Percentiles rank a stretch among this genome's conserved stretches.
Evolutionary conservation across 2,797 vertebrate species (phyloP).

Genomic region (Echiichthys vipera): DNA sequence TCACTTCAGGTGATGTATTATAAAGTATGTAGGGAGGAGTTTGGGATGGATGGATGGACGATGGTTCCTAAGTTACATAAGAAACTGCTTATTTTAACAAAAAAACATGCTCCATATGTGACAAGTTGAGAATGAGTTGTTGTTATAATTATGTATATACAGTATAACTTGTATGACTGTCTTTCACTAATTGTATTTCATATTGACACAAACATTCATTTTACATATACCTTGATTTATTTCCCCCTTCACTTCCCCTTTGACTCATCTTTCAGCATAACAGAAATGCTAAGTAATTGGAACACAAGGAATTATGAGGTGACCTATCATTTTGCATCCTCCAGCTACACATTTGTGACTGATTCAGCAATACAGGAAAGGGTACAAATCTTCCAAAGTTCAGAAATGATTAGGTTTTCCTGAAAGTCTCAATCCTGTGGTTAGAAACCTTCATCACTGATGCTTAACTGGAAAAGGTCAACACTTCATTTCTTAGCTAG

Average conservation of each 20-base stretch:
- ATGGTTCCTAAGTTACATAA: too few relatives aligned
- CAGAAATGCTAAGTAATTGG: background rate
- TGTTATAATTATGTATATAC: too few relatives aligned
- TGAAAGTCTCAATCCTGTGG: background rate
- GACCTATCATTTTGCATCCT: background rate
- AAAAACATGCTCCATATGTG: too few relatives aligned
- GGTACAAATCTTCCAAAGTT: background rate
- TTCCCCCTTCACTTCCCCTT: background rate
- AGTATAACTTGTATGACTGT: background rate
- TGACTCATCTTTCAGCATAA: background rate
- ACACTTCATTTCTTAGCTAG: background rate
- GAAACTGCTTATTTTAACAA: too few relatives aligned
- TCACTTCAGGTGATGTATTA: too few relatives aligned
- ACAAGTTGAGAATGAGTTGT: too few relatives aligned
- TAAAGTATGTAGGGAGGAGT: too few relatives aligned
- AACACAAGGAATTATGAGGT: background rate
- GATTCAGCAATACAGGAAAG: too few relatives aligned
- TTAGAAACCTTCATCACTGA: conserved; percentile 8
- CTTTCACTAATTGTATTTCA: background rate
- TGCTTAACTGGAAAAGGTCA: conserved; percentile 2
- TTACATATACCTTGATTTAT: too few relatives aligned
- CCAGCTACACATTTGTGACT: background rate
- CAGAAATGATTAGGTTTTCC: background rate
- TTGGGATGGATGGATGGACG: too few relatives aligned
- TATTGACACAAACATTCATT: too few relatives aligned